Evolutionary conservation across 1,140 invertebrate genomes (phyloP).

Genomic region (Drosophila nigromelanica): DNA sequence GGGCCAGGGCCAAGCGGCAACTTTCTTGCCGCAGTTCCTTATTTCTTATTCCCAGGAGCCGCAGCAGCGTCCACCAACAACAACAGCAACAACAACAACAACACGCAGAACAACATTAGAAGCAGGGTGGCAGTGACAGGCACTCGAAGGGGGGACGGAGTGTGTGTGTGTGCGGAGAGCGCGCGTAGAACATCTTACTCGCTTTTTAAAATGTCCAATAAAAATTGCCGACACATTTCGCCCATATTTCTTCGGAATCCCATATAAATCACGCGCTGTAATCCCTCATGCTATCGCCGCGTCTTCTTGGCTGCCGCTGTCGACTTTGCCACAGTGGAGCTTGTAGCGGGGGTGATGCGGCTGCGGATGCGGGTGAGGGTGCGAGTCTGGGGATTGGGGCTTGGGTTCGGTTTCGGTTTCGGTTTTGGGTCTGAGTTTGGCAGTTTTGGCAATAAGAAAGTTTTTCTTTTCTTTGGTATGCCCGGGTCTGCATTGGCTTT

Average conservation of each 20-base stretch:
- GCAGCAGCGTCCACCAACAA: constrained; percentile 41
- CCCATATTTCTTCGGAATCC: constrained; percentile 84
- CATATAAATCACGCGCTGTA: constrained; percentile 84
- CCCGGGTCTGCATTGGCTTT: constrained; percentile 42
- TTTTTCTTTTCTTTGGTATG: constrained; percentile 73
- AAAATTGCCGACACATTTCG: constrained; percentile 84
- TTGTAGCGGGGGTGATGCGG: background rate
- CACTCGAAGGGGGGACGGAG: too few species aligned
- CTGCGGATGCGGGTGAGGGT: background rate
- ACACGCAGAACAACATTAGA: constrained; percentile 44
- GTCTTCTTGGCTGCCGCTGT: constrained; percentile 69
- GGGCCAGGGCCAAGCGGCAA: constrained; percentile 28
- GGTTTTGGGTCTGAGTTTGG: constrained; percentile 62
- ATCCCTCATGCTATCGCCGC: constrained; percentile 84
- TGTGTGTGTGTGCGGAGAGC: constrained; percentile 25
- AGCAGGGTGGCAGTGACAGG: constrained; percentile 9
- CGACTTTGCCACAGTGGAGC: constrained; percentile 52
- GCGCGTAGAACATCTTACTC: constrained; percentile 81
- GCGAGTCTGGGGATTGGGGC: background rate
- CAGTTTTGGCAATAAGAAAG: constrained; percentile 81
- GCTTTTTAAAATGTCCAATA: constrained; percentile 84
- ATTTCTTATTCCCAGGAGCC: constrained; percentile 77
- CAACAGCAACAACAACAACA: constrained; percentile 38
- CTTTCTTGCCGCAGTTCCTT: constrained; percentile 76
- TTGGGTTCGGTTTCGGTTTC: constrained; percentile 29